phyloP scores from a whole-genome alignment of 2,797 vertebrate genomes.

The Stomatorhinus walkeri region DNA sequence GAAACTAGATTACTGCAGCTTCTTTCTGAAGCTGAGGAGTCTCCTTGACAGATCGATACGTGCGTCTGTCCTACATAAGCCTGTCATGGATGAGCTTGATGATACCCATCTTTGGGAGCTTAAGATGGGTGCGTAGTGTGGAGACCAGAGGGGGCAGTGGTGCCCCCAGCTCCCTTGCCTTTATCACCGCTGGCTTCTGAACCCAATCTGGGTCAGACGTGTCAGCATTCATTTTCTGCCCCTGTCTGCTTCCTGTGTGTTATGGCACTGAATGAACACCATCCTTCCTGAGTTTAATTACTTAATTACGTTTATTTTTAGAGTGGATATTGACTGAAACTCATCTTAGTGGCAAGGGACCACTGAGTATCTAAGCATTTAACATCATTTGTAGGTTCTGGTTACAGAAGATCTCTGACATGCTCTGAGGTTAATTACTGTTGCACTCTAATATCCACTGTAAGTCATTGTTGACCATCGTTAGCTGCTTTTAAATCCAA shows the following conservation, averaged over 20 bases:
- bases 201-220: conserved; percentile 39
- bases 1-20: conserved; percentile 21
- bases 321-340: background rate
- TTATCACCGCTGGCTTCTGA: conserved; percentile 25
- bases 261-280: conserved; percentile 9
- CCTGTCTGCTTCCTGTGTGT: conserved; percentile 19
- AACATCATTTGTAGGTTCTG: background rate
- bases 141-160: conserved; percentile 7
- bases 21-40: background rate
- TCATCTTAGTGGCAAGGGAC: background rate
- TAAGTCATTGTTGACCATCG: background rate
- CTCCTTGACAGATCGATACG: background rate
- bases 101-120: background rate
- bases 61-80: background rate
- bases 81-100: background rate
- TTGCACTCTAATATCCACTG: background rate
- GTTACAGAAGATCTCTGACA: background rate
- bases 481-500: background rate
- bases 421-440: background rate
- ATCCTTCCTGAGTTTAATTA: background rate
- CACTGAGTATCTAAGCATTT: background rate
- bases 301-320: background rate
- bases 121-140: conserved; percentile 20
- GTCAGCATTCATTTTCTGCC: conserved; percentile 13
- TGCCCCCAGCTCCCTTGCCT: conserved; percentile 28